phyloP scores from a whole-genome alignment of 2,888 invertebrate genomes.

The Venusia cambrica region DNA sequence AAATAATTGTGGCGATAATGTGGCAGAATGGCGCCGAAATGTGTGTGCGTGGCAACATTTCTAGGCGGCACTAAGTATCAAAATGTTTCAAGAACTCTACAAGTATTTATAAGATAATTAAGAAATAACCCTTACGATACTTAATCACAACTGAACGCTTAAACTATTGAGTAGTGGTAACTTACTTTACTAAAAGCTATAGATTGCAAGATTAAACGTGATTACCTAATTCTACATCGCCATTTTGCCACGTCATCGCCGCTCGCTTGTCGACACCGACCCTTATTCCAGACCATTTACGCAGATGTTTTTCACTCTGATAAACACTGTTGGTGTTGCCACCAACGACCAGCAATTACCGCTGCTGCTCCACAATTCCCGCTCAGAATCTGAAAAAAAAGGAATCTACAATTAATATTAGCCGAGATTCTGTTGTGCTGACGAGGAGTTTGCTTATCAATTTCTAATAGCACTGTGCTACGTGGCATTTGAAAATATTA shows the following conservation, averaged over 20 bases:
- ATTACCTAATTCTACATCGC: conserved; percentile 18
- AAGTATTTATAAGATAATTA: conserved; percentile 5
- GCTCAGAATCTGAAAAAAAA: conserved; percentile 16
- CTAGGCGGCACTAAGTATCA: conserved; percentile 25
- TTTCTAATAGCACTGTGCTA: too few relatives aligned
- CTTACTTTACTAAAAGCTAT: conserved; percentile 17
- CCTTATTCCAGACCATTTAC: conserved; percentile 16
- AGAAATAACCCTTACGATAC: conserved; percentile 10
- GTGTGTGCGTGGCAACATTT: conserved; percentile 16
- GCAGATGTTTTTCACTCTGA: conserved; percentile 6
- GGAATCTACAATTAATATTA: too few relatives aligned
- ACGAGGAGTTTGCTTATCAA: too few relatives aligned
- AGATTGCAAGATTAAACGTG: conserved; percentile 16
- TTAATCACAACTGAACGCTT: conserved; percentile 16
- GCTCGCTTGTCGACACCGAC: conserved; percentile 14
- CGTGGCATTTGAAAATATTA: too few relatives aligned
- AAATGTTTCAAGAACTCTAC: conserved; percentile 9
- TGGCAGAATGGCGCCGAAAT: conserved; percentile 22
- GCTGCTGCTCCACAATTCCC: conserved; percentile 6
- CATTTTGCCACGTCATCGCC: conserved; percentile 28
- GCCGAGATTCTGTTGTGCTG: too few relatives aligned
- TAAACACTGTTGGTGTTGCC: conserved; percentile 1
- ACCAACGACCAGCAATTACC: conserved; percentile 10
- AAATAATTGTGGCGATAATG: conserved; percentile 12
- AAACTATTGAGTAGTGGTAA: conserved; percentile 26